These are phyloP conservation scores for Channa maculata DNA, from an alignment of 2,113 vertebrate species.

Conservation along the genomic window DNA sequence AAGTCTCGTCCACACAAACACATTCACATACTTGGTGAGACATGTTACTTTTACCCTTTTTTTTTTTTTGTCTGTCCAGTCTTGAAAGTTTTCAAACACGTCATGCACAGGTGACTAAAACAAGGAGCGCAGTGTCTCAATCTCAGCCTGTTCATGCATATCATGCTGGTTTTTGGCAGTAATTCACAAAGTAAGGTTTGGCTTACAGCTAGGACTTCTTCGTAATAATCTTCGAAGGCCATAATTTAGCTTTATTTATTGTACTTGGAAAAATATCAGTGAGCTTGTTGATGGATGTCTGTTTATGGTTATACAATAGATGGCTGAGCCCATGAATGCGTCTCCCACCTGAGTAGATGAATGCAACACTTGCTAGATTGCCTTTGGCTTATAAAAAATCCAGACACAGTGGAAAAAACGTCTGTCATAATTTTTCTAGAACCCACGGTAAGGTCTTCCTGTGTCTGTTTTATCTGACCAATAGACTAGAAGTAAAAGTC, in stretches of 20 bases:
- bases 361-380: not conserved
- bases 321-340: not conserved
- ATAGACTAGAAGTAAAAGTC: too few relatives aligned
- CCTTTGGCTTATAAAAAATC: not conserved
- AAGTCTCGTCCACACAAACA: slow-evolving; percentile 22
- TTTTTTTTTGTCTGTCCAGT: slow-evolving; percentile 39
- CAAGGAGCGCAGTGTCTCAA: slow-evolving; percentile 34
- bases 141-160: slow-evolving; percentile 24
- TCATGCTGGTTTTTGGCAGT: slow-evolving; percentile 19
- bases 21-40: slow-evolving; percentile 63
- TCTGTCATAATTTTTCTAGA: too few relatives aligned
- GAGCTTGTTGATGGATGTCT: slow-evolving; percentile 1
- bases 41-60: slow-evolving; percentile 65
- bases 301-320: too few relatives aligned
- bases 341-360: not conserved
- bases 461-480: too few relatives aligned
- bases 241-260: slow-evolving; percentile 5
- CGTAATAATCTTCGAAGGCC: not conserved
- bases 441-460: too few relatives aligned
- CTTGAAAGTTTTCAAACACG: slow-evolving; percentile 37
- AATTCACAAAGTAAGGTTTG: not conserved
- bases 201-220: not conserved
- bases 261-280: slow-evolving; percentile 18
- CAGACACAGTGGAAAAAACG: too few relatives aligned
- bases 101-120: slow-evolving; percentile 26